Conservation (phyloP, 2,113 vertebrate genomes). For the Pachypanchax playfairii region DNA sequence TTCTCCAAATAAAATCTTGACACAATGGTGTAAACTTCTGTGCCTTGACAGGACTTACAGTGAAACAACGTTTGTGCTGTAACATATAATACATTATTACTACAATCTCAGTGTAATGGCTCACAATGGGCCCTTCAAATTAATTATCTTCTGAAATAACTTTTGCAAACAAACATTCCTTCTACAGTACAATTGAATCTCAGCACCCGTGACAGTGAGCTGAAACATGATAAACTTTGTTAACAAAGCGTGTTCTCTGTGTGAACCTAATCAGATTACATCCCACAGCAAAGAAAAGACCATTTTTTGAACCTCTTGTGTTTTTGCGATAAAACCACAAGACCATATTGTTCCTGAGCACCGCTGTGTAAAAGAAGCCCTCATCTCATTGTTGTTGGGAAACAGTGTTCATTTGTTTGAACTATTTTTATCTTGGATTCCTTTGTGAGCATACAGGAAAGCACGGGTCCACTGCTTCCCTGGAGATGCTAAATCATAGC, state of each 20-base stretch:
- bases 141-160: slow-evolving; percentile 4
- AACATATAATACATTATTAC: slow-evolving; percentile 14
- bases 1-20: slow-evolving; percentile 15
- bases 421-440: slow-evolving; percentile 65
- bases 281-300: slow-evolving; percentile 6
- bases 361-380: slow-evolving; percentile 11
- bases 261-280: slow-evolving; percentile 12
- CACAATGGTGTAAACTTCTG: slow-evolving; percentile 8
- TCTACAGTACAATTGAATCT: slow-evolving; percentile 6
- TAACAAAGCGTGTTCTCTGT: neutral
- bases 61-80: slow-evolving; percentile 6
- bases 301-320: slow-evolving; percentile 19
- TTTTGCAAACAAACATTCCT: slow-evolving; percentile 2
- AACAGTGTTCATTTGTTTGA: slow-evolving; percentile 55
- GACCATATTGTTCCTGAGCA: slow-evolving; percentile 39
- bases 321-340: slow-evolving; percentile 31
- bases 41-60: slow-evolving; percentile 12
- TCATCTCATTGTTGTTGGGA: slow-evolving; percentile 45
- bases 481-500: slow-evolving; percentile 75
- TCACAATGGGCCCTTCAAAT: slow-evolving; percentile 9
- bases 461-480: slow-evolving; percentile 68
- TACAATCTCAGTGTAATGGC: slow-evolving; percentile 8
- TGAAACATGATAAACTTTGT: neutral
- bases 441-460: slow-evolving; percentile 72
- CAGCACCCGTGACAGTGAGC: neutral